Base-by-base conservation (phyloP, 2,797 vertebrate genomes). In the Alosa sapidissima region DNA sequence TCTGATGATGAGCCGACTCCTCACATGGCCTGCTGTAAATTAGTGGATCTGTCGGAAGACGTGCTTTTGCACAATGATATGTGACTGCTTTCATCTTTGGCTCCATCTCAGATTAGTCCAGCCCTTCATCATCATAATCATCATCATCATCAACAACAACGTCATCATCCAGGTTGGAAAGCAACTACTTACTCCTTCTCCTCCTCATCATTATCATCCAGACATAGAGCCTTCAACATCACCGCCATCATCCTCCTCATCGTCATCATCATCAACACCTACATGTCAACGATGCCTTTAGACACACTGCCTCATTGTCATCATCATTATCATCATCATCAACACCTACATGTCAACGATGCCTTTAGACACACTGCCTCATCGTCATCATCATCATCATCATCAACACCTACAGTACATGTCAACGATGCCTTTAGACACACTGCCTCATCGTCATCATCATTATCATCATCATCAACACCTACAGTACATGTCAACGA, bases 1-100 rank as follows among this genome's bases (percentile, higher is more conserved):
- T 78, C 72, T 47, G 41, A 8, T 75, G 68, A 75, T 78, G 72
- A 78, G 72, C 7, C 2, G 36, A 21, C 72, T 47, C 72, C 21
- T 78, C 72, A n/a, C 41, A 78, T 8, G 72, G 41, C 5, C 41
- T n/a, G 72, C 72, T 47, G 72, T 78, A 78, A 78, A 78, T 78
- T 47, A 78, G 72, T 45, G 72, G 14, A 78, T 47, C 72, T 47
- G 19, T 78, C 72, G 2, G 36, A 2, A 45, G 36, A 78, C 16
- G 41, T 78, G 72, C 72, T 47, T 19, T 72, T 78, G 72, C 41
- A 47, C 41, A 41, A 45, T 47, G 19, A 78, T 78, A 21, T 78
- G 41, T 45, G 72, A 78, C 19, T 9, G 11, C 72, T 78, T 78
- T 78, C 14, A 47, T 78, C 36, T 47, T 19, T 16, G 45, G 7